Conservation (phyloP, 2,113 vertebrate species). For the Xiphias gladius region DNA sequence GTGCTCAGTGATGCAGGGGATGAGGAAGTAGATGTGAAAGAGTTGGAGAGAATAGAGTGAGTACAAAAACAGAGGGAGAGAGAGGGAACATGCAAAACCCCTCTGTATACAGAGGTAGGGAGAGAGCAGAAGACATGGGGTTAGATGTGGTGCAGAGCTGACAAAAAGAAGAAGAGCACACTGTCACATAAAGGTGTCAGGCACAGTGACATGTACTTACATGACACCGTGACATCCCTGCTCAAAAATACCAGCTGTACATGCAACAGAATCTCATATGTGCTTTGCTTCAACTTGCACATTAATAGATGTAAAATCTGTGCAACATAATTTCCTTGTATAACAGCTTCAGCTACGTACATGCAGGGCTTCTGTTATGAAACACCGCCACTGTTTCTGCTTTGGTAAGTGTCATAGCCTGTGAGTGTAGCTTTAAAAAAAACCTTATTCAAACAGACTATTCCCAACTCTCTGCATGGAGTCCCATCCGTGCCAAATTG, state of each 20-base stretch:
- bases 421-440: constrained; percentile 24
- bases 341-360: neutral
- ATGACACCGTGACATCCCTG: neutral
- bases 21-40: constrained; percentile 67
- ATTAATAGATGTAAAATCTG: constrained; percentile 12
- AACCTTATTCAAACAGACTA: constrained; percentile 39
- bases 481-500: constrained; percentile 50
- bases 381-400: constrained; percentile 40
- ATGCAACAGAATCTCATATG: neutral
- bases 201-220: constrained; percentile 27
- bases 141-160: constrained; percentile 64
- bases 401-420: constrained; percentile 47
- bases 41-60: constrained; percentile 42
- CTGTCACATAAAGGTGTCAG: constrained; percentile 34
- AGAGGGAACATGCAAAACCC: constrained; percentile 10
- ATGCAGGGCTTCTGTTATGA: constrained; percentile 39
- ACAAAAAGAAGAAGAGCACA: constrained; percentile 16
- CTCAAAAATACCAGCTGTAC: neutral
- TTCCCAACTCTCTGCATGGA: constrained; percentile 50
- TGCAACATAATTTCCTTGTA: constrained; percentile 22
- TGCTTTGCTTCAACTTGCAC: neutral
- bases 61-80: constrained; percentile 12
- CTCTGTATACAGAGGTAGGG: constrained; percentile 43
- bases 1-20: constrained; percentile 71
- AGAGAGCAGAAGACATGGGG: constrained; percentile 27